Evolutionary conservation across 2,888 invertebrate species (phyloP), one percentile per base, ranked within the genome.

Genomic region (Bombylius major): DNA sequence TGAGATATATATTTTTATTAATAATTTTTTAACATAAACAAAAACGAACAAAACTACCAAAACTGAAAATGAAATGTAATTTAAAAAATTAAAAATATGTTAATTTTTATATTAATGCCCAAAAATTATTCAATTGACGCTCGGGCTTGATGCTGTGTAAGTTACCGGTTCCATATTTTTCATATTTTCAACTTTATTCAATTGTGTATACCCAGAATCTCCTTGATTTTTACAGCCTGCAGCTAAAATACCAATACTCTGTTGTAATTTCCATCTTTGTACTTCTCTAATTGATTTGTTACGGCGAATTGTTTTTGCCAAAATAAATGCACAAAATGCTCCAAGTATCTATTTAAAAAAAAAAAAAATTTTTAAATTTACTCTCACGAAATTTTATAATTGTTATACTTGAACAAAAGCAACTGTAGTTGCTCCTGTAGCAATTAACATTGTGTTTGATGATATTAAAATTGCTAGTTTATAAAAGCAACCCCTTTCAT

Each of bases 241-340:
- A 53, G 69, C 70, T 44, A 73, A 65, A 12, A 72, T 67, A 31
- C 72, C 68, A 45, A 74, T 63, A 55, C 69, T 73, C 60, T 74
- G 73, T 56, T 74, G 74, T 31, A 74, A 62, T 70, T 87, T 84
- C 81, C 84, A 85, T 53, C 81, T 80, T 53, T 84, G 79, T 56
- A 83, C 81, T 66, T 84, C 84, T 46, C 83, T 81, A 63, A 86
- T 82, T 0, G 82, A 81, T 70, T 89, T 89, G 58, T 87, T 82
- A 60, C 81, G 81, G 58, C 88, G 84, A 67, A 96, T 87, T 4
- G 90, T 86, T 68, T 86, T 84, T 57, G 91, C 93, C 71, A 96
- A 76, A 75, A 90, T 88, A 71, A 89, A 88, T 4, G 95, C 89
- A 69, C 94, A 91, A 60, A 91, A 79, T 52, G 94, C 86, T 62